Percentiles rank a stretch among this genome's conserved stretches.
Conservation (phyloP, 30 jellyfish, hydroid and myxozoan genomes). For the Sanderia malayensis region DNA sequence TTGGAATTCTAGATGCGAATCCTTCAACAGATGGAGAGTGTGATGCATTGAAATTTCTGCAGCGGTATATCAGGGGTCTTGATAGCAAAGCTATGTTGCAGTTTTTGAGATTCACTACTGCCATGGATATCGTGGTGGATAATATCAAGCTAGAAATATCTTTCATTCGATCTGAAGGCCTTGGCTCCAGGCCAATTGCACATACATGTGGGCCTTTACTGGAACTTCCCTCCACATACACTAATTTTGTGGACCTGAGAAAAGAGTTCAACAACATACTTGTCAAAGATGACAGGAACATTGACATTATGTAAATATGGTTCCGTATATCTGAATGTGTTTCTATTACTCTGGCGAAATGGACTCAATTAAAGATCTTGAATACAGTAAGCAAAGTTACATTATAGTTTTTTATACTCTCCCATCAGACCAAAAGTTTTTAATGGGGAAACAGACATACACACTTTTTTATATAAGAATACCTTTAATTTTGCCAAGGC, state of each 20-base stretch:
- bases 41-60: constrained; percentile 30
- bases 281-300: constrained; percentile 30
- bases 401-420: no score
- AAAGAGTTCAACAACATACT: constrained; percentile 34
- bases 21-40: constrained; percentile 43
- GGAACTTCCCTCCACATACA: constrained; percentile 44
- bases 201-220: constrained; percentile 59
- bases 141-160: constrained; percentile 9
- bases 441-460: no score
- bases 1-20: constrained; percentile 13
- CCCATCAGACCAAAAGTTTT: no score
- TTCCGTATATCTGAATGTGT: no score
- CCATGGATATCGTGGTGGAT: constrained; percentile 33
- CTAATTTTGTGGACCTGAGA: constrained; percentile 30
- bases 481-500: no score
- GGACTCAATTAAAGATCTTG: no score
- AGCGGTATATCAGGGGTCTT: constrained; percentile 30
- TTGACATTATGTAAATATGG: no score
- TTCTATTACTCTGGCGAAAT: no score
- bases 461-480: no score
- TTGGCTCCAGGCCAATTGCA: constrained; percentile 47
- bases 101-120: constrained; percentile 51
- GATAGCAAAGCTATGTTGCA: constrained; percentile 8
- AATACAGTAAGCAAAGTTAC: no score
- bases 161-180: constrained; percentile 6